phyloP scores from a whole-genome alignment of 2,888 invertebrate species.

The Crocallis elinguaria region DNA sequence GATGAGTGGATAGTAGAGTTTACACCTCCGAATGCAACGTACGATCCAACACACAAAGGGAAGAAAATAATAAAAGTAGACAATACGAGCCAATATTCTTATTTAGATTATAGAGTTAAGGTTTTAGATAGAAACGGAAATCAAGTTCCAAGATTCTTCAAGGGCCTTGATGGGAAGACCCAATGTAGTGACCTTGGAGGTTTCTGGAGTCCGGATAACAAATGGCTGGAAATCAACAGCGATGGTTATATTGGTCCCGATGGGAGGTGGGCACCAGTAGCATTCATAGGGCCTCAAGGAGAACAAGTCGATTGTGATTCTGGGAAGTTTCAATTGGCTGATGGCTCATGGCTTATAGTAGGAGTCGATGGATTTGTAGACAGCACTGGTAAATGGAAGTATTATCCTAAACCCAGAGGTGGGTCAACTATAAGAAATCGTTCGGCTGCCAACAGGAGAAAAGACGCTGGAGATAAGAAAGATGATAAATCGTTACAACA shows the following conservation, averaged over 20 bases:
- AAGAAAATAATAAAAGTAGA: slow-evolving; percentile 61
- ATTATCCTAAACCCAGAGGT: slow-evolving; percentile 51
- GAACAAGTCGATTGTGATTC: slow-evolving; percentile 63
- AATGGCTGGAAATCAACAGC: slow-evolving; percentile 72
- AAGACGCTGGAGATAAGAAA: slow-evolving; percentile 45
- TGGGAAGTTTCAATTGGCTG: slow-evolving; percentile 67
- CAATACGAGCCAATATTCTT: slow-evolving; percentile 64
- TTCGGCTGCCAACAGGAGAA: slow-evolving; percentile 7
- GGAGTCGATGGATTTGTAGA: slow-evolving; percentile 76
- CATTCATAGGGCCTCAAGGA: slow-evolving; percentile 66
- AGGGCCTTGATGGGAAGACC: slow-evolving; percentile 71
- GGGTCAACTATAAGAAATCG: slow-evolving; percentile 29
- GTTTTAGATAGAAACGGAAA: slow-evolving; percentile 68
- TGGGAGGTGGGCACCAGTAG: slow-evolving; percentile 69
- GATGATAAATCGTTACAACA: slow-evolving; percentile 32
- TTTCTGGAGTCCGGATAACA: slow-evolving; percentile 69
- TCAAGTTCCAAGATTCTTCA: slow-evolving; percentile 72
- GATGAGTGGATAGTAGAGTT: slow-evolving; percentile 80
- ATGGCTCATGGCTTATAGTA: slow-evolving; percentile 64
- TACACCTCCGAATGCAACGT: slow-evolving; percentile 74
- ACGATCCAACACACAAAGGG: slow-evolving; percentile 59
- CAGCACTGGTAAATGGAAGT: slow-evolving; percentile 62
- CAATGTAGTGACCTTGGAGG: slow-evolving; percentile 78
- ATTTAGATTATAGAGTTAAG: slow-evolving; percentile 73
- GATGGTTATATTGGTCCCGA: slow-evolving; percentile 74